phyloP scores from a whole-genome alignment of 2,113 vertebrate species.

The Pogonocichla stellata region DNA sequence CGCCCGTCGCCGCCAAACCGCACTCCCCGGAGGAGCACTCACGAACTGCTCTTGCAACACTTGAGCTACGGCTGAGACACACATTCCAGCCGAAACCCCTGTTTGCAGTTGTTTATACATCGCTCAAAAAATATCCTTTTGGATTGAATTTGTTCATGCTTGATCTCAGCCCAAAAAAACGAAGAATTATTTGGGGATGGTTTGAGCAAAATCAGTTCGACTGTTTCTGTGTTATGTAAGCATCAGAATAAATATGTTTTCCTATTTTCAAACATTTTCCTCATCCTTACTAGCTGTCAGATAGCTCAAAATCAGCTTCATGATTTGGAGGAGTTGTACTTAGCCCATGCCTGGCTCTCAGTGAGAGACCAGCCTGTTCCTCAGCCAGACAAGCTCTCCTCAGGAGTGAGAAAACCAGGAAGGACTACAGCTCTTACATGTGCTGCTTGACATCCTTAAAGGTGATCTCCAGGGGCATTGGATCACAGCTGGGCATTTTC shows the following conservation, averaged over 20 bases:
- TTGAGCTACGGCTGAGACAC: slow-evolving; percentile 42
- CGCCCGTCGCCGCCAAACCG: neutral
- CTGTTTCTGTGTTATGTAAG: slow-evolving; percentile 68
- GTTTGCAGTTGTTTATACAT: slow-evolving; percentile 67
- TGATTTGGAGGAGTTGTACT: neutral
- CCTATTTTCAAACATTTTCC: slow-evolving; percentile 33
- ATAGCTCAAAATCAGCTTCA: slow-evolving; percentile 38
- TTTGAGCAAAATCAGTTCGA: slow-evolving; percentile 52
- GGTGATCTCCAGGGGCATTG: neutral
- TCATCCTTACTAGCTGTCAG: slow-evolving; percentile 25
- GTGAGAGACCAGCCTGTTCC: neutral
- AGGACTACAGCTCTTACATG: neutral
- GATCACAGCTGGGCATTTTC: neutral
- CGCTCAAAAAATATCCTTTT: slow-evolving; percentile 53
- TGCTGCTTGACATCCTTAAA: neutral
- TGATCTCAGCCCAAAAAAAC: slow-evolving; percentile 51
- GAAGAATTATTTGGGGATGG: slow-evolving; percentile 60
- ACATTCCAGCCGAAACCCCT: slow-evolving; percentile 63
- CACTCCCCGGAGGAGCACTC: slow-evolving; percentile 47
- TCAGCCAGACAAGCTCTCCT: neutral
- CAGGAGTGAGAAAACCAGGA: neutral
- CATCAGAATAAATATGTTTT: slow-evolving; percentile 62
- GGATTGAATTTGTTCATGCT: slow-evolving; percentile 54
- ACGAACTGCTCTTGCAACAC: slow-evolving; percentile 50
- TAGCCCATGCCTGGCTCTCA: neutral